Evolutionary conservation across 2,797 vertebrate species (phyloP), one percentile per base, ranked within the genome.

Genomic region (Ceryle rudis): DNA sequence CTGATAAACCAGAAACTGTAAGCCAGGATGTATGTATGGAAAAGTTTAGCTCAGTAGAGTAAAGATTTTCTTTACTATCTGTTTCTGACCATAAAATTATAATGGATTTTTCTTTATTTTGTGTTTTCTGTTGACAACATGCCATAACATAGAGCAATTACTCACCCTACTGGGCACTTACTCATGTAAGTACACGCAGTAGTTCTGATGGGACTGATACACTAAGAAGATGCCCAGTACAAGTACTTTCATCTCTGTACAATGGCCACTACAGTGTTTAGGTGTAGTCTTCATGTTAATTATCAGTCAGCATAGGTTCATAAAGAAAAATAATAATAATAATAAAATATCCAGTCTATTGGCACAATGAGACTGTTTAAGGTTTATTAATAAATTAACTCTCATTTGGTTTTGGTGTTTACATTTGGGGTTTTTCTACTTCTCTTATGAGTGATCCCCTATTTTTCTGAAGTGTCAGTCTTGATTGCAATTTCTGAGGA

Each of bases 161-260:
- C 85, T 91, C 94, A 95, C 95, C 89, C 86, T 95, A 17, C 87
- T 89, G 80, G 82, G 89, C 95, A 80, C 31, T 90, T 82, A 71
- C 25, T 90, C 77, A 22, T 31, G 80, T 73, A 44, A 93, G 82
- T 51, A 72, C 21, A 18, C 14, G 69, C 62, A 29, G 46, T 52
- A 52, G 22, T 31, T 84, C 51, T 52, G 64, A 23, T 46, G 61
- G 31, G 69, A 39, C 65, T 61, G 49, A 29, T 55, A 26, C 1
- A 18, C 49, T 28, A n/a, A 52, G 22, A 52, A 29, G 14, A 31
- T 60, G 13, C 18, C 51, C n/a, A 57, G n/a, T 52, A 58, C 39
- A 58, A 72, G 52, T 71, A 25, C 6, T 81, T 94, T 57, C 16
- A 44, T 54, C 49, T 85, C 37, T 17, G 20, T 49, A 37, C 20